A percentile compares a stretch with the other conserved stretches of the same genome.
phyloP scores from a whole-genome alignment of 1,140 invertebrate genomes.

The Stenopsyche tienmushanensis region DNA sequence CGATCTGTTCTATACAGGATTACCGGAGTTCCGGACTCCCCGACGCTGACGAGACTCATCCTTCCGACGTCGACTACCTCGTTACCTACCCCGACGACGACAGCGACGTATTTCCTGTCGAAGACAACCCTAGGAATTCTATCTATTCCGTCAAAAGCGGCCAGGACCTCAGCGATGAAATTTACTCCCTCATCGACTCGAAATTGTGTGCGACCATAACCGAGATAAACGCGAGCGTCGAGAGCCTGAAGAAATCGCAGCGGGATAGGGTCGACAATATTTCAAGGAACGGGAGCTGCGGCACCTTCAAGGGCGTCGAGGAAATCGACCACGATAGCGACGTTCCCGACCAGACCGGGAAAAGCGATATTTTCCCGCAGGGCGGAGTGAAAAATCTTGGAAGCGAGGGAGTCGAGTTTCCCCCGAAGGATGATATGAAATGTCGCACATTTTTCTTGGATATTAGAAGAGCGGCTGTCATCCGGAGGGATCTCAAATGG shows the following conservation, averaged over 20 bases:
- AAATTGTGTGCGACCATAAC: conserved; percentile 25
- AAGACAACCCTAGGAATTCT: conserved; percentile 15
- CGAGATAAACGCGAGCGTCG: conserved; percentile 22
- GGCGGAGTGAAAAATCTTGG: not conserved
- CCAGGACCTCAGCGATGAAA: conserved; percentile 23
- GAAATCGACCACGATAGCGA: conserved; percentile 22
- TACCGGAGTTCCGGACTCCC: conserved; percentile 33
- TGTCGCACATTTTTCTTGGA: conserved; percentile 29
- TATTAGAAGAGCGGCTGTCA: conserved; percentile 33
- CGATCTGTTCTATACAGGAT: conserved; percentile 37
- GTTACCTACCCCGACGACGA: conserved; percentile 38
- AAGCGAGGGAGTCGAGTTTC: not conserved
- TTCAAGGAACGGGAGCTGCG: not conserved
- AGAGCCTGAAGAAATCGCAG: conserved; percentile 19
- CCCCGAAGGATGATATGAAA: conserved; percentile 20
- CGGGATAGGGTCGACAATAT: not conserved
- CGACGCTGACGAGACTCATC: conserved; percentile 23
- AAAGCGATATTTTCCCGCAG: no score
- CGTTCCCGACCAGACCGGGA: no score
- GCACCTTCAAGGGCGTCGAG: not conserved
- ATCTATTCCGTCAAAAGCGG: conserved; percentile 38
- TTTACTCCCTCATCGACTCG: conserved; percentile 30
- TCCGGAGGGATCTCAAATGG: conserved; percentile 37
- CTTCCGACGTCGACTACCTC: conserved; percentile 30
- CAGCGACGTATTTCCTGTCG: conserved; percentile 30